Evolutionary conservation across 2,113 vertebrate species (phyloP), one percentile per base, ranked within the genome.

Genomic region (Cyanoderma ruficeps): DNA sequence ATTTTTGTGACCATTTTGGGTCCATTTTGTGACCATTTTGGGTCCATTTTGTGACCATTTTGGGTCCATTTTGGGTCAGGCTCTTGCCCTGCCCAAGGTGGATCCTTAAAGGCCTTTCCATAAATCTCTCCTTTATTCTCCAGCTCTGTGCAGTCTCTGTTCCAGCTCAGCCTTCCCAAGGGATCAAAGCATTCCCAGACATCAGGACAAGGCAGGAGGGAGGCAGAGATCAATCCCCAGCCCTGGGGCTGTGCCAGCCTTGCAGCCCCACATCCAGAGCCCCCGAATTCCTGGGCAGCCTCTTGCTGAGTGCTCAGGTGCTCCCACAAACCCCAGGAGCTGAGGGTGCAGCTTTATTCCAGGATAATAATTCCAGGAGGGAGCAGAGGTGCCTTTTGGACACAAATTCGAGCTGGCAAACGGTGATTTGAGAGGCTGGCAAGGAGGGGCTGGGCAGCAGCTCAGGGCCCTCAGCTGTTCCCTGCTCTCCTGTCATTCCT

Each of bases 221-320:
- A 19, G 8, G 46, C 4, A 15, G 39, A 6, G 14, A 22, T 49
- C 21, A 1, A 2, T 7, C 0, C 0, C 16, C 22, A 61, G 4
- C 14, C 52, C 5, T 10, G 24, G 64, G 42, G 33, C 50, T 8
- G 44, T 2, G 1, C 3, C 41, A 5, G 2, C 1, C 15, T 17
- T 19, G 18, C 46, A 55, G 19, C 78, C 35, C 7, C 23, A 3
- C 19, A 14, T 3, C 24, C 24, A 16, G 15, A 56, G 8, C 16
- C 15, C 53, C 20, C 3, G 4, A 15, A 55, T 21, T 18, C 25
- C 8, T 6, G 18, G 4, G 6, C 10, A 49, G 9, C n/a, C 37
- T 21, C 55, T 8, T 7, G 22, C 2, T 6, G 15, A 5, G 9
- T 1, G 33, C 46, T 39, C 31, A 4, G 31, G 1, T 19, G 1